A percentile compares a stretch with the other conserved stretches of the same genome.
phyloP scores from a whole-genome alignment of 1,140 invertebrate species.

The Leptopilina boulardi region DNA sequence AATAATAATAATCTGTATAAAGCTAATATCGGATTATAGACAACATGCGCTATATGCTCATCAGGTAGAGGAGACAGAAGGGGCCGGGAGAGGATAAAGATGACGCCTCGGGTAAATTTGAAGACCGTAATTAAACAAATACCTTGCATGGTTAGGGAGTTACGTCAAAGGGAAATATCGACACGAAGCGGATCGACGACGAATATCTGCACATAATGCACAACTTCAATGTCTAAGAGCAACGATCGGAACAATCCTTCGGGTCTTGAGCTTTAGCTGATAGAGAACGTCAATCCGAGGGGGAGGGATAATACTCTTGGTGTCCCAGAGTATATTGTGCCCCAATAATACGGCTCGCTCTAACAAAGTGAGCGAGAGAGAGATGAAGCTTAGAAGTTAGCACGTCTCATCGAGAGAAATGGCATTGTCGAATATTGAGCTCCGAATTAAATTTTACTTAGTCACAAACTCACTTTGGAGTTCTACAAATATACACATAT shows the following conservation, averaged over 20 bases:
- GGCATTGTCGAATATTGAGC: conserved; percentile 11
- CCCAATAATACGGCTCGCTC: conserved; percentile 13
- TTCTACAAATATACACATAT: too few species aligned
- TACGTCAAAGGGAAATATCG: conserved; percentile 18
- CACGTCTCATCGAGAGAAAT: conserved; percentile 17
- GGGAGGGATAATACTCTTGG: conserved; percentile 20
- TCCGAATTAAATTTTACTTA: conserved; percentile 7
- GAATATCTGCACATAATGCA: conserved; percentile 19
- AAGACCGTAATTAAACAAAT: conserved; percentile 3
- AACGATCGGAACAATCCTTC: conserved; percentile 45
- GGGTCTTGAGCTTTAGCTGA: conserved; percentile 33
- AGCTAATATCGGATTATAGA: too few species aligned
- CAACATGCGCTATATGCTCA: too few species aligned
- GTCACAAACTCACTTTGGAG: not conserved
- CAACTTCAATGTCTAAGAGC: conserved; percentile 3
- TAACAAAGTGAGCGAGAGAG: conserved; percentile 20
- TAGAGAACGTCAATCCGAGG: conserved; percentile 40
- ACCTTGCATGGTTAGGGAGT: not conserved
- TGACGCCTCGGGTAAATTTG: not conserved
- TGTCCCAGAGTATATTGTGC: conserved; percentile 9
- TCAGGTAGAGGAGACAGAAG: not conserved
- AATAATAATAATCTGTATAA: too few species aligned
- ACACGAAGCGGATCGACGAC: not conserved
- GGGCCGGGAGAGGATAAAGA: not conserved
- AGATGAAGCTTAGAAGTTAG: conserved; percentile 25